These are phyloP conservation scores for Origma solitaria DNA, from an alignment of 2,113 vertebrate genomes.

Conservation along the genomic window DNA sequence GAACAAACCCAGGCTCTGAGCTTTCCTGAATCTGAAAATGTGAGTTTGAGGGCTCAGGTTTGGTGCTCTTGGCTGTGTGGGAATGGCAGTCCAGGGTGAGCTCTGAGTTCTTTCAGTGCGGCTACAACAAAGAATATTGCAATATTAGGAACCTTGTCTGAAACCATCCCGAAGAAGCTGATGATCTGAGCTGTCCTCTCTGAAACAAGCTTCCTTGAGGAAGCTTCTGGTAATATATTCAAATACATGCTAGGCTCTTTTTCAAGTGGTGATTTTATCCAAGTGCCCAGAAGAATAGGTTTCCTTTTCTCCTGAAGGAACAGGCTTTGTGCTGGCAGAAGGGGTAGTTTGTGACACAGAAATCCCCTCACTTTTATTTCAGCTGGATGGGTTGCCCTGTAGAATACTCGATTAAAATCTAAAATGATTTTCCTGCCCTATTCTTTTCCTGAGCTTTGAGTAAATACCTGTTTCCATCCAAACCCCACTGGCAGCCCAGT, in stretches of 20 bases:
- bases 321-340: neutral
- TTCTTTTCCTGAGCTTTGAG: neutral
- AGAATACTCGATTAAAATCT: neutral
- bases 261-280: neutral
- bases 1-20: neutral
- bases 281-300: neutral
- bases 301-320: neutral
- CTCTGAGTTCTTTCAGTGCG: neutral
- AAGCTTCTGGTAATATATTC: neutral
- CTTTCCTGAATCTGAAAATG: neutral
- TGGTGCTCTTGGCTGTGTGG: neutral
- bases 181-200: neutral
- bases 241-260: neutral
- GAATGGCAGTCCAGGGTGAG: neutral
- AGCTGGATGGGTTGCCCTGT: neutral
- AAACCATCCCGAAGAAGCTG: neutral
- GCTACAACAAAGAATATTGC: neutral
- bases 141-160: neutral
- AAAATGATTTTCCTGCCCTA: neutral
- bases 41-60: neutral
- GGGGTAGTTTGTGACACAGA: neutral
- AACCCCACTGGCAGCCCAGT: neutral
- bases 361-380: neutral
- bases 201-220: neutral
- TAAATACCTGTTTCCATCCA: no score